Evolutionary conservation across 2,113 vertebrate genomes (phyloP).

Genomic region (Stegastes partitus): DNA sequence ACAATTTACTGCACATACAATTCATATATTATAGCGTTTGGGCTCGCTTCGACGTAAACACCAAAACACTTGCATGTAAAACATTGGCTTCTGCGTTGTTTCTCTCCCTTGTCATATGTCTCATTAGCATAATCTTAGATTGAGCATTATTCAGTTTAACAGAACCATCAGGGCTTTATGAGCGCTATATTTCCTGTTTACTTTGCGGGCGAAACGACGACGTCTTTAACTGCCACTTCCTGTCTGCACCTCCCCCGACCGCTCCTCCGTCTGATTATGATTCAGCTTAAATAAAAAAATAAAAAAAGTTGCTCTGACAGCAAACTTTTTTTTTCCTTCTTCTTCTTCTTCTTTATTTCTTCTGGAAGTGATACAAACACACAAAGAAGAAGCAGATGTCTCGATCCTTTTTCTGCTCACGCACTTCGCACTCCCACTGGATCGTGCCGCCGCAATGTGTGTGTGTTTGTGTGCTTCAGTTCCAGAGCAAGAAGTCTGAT

Average conservation of each 20-base stretch:
- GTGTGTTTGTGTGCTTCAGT: constrained; percentile 16
- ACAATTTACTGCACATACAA: constrained; percentile 12
- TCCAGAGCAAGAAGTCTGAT: constrained; percentile 41
- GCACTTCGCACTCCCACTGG: constrained; percentile 30
- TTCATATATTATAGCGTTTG: constrained; percentile 10
- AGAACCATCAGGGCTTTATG: constrained; percentile 67
- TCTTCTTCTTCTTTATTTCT: constrained; percentile 62
- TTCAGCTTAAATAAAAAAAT: constrained; percentile 35
- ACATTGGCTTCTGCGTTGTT: constrained; percentile 1
- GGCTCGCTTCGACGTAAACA: constrained; percentile 9
- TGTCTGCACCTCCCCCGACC: neutral
- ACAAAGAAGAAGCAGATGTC: constrained; percentile 52
- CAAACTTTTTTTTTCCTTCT: constrained; percentile 75
- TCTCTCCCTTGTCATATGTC: constrained; percentile 38
- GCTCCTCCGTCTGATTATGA: constrained; percentile 24
- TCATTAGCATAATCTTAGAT: constrained; percentile 69
- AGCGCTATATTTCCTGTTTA: constrained; percentile 69
- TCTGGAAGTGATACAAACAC: constrained; percentile 38
- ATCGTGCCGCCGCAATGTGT: neutral
- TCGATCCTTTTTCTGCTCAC: constrained; percentile 29
- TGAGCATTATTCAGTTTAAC: constrained; percentile 69
- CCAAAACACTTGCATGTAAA: constrained; percentile 23
- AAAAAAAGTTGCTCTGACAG: constrained; percentile 45
- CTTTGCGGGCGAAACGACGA: constrained; percentile 12
- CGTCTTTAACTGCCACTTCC: constrained; percentile 50